Conservation (phyloP, 2,797 vertebrate genomes). For the Anguilla megastoma region DNA sequence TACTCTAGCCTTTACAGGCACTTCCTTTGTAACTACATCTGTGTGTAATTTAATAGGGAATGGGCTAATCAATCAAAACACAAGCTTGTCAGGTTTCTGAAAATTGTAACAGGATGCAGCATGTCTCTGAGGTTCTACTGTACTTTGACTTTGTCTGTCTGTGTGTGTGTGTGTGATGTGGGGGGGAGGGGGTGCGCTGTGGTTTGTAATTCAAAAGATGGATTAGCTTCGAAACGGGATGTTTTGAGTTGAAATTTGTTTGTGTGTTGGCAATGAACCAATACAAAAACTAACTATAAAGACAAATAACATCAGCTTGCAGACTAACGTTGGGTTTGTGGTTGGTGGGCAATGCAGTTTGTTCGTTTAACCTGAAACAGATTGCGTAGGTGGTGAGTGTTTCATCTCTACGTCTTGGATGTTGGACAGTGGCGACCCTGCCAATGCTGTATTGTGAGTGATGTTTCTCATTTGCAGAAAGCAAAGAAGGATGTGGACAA, state of each 20-base stretch:
- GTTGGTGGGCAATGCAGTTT: constrained; percentile 27
- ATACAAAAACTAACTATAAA: not conserved
- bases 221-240: not conserved
- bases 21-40: not conserved
- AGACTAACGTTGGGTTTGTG: not conserved
- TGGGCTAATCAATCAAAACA: not conserved
- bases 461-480: constrained; percentile 69
- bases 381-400: constrained; percentile 31
- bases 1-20: not conserved
- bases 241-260: not conserved
- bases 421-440: not conserved
- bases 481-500: constrained; percentile 94
- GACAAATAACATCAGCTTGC: constrained; percentile 2
- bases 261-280: not conserved
- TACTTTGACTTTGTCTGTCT: not conserved
- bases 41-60: not conserved
- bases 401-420: constrained; percentile 18
- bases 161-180: not conserved
- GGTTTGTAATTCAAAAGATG: not conserved
- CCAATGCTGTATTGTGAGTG: constrained; percentile 16
- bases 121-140: not conserved
- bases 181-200: not conserved
- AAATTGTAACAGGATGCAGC: not conserved
- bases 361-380: constrained; percentile 34
- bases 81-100: not conserved